Evolutionary conservation across 2,797 vertebrate genomes (phyloP).

Genomic region (Cheirogaleus major): DNA sequence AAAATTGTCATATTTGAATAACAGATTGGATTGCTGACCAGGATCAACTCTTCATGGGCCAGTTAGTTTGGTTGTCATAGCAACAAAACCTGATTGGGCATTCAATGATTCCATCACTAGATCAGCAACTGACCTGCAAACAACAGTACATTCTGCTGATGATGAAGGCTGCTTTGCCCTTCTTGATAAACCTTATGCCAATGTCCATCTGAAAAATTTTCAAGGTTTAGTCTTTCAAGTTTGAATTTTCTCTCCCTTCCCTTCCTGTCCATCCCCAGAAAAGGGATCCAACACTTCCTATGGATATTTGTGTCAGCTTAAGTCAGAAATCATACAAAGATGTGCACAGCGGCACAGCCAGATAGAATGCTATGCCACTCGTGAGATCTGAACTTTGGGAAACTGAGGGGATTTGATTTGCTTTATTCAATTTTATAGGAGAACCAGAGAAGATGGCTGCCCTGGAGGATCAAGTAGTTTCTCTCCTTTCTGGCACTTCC

Average conservation of each 20-base stretch:
- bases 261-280: accelerated
- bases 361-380: not conserved
- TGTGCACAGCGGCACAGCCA: accelerated
- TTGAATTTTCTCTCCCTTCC: not conserved
- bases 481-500: constrained; percentile 16
- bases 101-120: not conserved
- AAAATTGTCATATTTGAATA: not conserved
- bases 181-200: not conserved
- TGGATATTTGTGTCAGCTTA: not conserved
- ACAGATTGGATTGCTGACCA: constrained; percentile 22
- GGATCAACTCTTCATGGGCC: not conserved
- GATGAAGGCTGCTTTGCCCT: not conserved
- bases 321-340: not conserved
- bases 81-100: constrained; percentile 44
- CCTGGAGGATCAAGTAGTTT: not conserved
- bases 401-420: not conserved
- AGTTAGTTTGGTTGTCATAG: constrained; percentile 39
- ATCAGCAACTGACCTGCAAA: not conserved
- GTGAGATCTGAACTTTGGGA: not conserved
- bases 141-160: not conserved
- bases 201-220: not conserved
- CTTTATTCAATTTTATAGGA: not conserved
- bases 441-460: constrained; percentile 15
- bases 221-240: not conserved
- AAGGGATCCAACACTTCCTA: not conserved